Evolutionary conservation across 2,113 vertebrate genomes (phyloP).

Genomic region (Pelvicachromis taeniatus): DNA sequence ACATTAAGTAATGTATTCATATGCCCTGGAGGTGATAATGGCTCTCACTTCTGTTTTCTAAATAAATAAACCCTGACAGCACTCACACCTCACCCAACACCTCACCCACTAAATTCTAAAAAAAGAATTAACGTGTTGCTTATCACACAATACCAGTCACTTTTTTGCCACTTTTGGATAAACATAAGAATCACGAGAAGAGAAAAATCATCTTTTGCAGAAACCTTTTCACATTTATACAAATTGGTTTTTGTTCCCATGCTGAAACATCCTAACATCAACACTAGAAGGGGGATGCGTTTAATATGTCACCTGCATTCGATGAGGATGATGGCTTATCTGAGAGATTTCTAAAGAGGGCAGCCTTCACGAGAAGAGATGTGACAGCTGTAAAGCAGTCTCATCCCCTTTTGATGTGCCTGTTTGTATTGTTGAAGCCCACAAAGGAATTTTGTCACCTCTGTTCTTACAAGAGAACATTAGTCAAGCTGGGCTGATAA

Average conservation of each 20-base stretch:
- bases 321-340: slow-evolving; percentile 50
- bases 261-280: slow-evolving; percentile 18
- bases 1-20: neutral
- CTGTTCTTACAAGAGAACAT: slow-evolving; percentile 60
- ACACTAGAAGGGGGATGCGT: slow-evolving; percentile 1
- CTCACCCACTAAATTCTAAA: slow-evolving; percentile 21
- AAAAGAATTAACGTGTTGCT: slow-evolving; percentile 32
- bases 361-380: slow-evolving; percentile 43
- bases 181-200: neutral
- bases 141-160: slow-evolving; percentile 39
- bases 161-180: neutral
- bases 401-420: slow-evolving; percentile 70
- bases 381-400: slow-evolving; percentile 65
- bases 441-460: slow-evolving; percentile 72
- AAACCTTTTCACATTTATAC: neutral
- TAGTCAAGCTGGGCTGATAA: slow-evolving; percentile 50
- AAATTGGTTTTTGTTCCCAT: neutral
- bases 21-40: slow-evolving; percentile 5
- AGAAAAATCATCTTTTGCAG: neutral
- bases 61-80: slow-evolving; percentile 28
- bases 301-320: slow-evolving; percentile 38
- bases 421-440: slow-evolving; percentile 69
- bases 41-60: slow-evolving; percentile 38
- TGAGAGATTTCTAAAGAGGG: slow-evolving; percentile 39
- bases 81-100: slow-evolving; percentile 28